These are phyloP conservation scores for Caracal caracal DNA, from an alignment of 2,113 vertebrate species.

Conservation along the genomic window DNA sequence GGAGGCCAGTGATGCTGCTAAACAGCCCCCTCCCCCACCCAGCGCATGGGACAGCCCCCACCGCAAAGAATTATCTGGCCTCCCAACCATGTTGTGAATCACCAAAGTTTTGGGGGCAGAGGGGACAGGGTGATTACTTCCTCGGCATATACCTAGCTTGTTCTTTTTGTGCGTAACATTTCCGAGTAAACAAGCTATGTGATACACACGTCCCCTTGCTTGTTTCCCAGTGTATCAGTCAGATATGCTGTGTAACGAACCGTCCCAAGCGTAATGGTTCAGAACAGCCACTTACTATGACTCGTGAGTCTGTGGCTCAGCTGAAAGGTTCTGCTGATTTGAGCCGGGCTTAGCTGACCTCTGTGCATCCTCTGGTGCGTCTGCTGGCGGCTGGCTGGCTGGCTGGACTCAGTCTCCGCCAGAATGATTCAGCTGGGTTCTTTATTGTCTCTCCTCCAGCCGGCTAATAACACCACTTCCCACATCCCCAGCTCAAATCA, in stretches of 20 bases:
- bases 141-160: neutral
- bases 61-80: neutral
- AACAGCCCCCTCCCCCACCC: neutral
- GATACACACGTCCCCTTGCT: too few relatives aligned
- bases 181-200: neutral
- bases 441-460: neutral
- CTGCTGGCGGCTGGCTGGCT: neutral
- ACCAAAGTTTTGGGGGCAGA: neutral
- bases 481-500: neutral
- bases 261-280: neutral
- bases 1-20: neutral
- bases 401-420: neutral
- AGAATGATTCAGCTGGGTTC: accelerated
- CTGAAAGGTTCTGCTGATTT: neutral
- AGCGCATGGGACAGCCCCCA: accelerated
- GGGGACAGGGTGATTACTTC: neutral
- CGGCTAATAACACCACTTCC: neutral
- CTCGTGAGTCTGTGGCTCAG: neutral
- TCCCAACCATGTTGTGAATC: neutral
- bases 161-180: neutral
- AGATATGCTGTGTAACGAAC: neutral
- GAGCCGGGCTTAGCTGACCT: neutral
- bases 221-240: neutral
- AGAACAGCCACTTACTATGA: neutral
- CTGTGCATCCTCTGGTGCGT: neutral